phyloP scores from a whole-genome alignment of 2,113 vertebrate genomes.

The Hystrix cristata region DNA sequence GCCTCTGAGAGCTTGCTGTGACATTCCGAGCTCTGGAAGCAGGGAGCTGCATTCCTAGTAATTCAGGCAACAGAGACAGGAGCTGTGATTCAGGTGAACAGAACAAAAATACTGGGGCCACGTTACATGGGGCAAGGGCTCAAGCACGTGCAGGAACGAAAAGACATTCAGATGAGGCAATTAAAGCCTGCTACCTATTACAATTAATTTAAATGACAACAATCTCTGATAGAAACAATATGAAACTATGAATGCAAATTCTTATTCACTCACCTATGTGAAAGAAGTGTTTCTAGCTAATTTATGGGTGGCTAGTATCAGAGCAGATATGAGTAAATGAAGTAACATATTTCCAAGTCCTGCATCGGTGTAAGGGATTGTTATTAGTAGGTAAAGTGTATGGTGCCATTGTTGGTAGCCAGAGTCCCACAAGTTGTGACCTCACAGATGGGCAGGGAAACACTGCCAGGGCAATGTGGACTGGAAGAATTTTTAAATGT shows the following conservation, averaged over 20 bases:
- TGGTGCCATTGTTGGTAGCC: neutral
- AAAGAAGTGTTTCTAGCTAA: neutral
- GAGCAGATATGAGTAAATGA: neutral
- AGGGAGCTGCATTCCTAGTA: neutral
- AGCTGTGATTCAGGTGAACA: constrained; percentile 37
- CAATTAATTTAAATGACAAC: constrained; percentile 36
- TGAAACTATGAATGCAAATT: neutral
- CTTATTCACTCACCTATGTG: neutral
- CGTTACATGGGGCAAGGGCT: neutral
- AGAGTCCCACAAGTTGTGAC: neutral
- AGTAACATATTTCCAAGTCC: neutral
- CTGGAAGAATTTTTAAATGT: neutral
- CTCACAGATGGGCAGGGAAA: neutral
- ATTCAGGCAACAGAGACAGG: neutral
- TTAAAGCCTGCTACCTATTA: neutral
- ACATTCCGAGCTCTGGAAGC: neutral
- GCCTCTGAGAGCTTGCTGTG: neutral
- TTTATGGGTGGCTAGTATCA: neutral
- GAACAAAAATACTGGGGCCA: neutral
- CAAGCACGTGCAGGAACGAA: neutral
- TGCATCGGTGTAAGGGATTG: neutral
- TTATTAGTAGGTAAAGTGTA: neutral
- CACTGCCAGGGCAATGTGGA: neutral
- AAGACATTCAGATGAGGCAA: neutral
- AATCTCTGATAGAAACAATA: neutral